A percentile compares a stretch with the other conserved stretches of the same genome.
These are phyloP conservation scores for Dicaeum eximium DNA, from an alignment of 2,113 vertebrate genomes.

Conservation along the genomic window DNA sequence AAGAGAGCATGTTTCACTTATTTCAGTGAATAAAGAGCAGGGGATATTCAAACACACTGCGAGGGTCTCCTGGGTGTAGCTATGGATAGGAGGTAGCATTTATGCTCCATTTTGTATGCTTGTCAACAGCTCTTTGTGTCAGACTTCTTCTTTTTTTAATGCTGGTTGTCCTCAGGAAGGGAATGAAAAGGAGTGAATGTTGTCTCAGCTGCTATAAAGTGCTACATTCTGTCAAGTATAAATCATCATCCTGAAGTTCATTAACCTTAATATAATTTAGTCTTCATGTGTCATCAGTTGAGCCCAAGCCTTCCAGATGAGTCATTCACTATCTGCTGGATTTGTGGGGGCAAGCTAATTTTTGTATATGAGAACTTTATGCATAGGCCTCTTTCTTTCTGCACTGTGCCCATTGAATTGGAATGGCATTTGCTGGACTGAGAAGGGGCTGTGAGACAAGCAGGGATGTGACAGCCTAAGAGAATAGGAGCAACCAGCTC, in stretches of 20 bases:
- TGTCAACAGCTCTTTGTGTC: slow-evolving; percentile 37
- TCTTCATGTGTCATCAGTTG: slow-evolving; percentile 8
- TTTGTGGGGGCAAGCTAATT: neutral
- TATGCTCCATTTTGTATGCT: slow-evolving; percentile 32
- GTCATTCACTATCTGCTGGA: neutral
- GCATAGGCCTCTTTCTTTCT: neutral
- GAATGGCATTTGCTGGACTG: neutral
- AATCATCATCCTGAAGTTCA: slow-evolving; percentile 43
- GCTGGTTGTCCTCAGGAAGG: slow-evolving; percentile 11
- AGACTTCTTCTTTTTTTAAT: neutral
- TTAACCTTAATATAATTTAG: slow-evolving; percentile 28
- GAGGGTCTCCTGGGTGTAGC: neutral
- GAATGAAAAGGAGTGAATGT: slow-evolving; percentile 1
- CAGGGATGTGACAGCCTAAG: neutral
- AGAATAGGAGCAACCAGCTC: neutral
- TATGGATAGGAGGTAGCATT: neutral
- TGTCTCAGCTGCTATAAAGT: slow-evolving; percentile 25
- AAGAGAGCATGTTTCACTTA: neutral
- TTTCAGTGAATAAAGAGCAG: neutral
- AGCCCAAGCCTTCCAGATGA: neutral
- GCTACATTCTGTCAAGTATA: neutral
- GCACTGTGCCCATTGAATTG: neutral
- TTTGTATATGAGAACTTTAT: neutral
- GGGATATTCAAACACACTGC: neutral
- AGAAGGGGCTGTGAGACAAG: neutral